Conservation (phyloP, 2,888 invertebrate genomes). For the Stenchaetothrips biformis region DNA sequence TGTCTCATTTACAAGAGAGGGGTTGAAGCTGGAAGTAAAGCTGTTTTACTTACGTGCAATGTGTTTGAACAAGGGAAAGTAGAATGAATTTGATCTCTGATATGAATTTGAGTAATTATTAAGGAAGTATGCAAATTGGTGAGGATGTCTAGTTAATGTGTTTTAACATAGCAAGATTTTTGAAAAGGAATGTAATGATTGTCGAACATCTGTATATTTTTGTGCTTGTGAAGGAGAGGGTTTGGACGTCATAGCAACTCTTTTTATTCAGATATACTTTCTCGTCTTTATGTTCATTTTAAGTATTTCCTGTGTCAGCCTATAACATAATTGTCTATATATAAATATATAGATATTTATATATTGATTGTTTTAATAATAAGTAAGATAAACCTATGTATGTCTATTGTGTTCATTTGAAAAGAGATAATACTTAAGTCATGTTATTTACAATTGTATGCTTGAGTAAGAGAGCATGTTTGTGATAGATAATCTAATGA, state of each 20-base stretch:
- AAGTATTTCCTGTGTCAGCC: slow-evolving; percentile 24
- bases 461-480: slow-evolving; percentile 16
- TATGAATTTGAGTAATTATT: not conserved
- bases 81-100: slow-evolving; percentile 7
- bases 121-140: slow-evolving; percentile 5
- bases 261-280: slow-evolving; percentile 7
- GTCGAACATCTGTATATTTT: not conserved
- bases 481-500: slow-evolving; percentile 17
- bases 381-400: slow-evolving; percentile 25
- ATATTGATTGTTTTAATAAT: slow-evolving; percentile 22
- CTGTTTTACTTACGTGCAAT: not conserved
- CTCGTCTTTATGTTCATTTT: slow-evolving; percentile 13
- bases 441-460: slow-evolving; percentile 17
- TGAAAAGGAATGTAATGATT: not conserved
- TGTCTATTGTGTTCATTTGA: slow-evolving; percentile 23
- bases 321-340: slow-evolving; percentile 18
- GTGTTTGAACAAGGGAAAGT: slow-evolving; percentile 14
- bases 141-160: not conserved
- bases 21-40: not conserved
- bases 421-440: slow-evolving; percentile 14
- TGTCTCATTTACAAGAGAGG: not conserved
- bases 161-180: not conserved
- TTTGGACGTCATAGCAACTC: not conserved
- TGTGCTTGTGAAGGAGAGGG: not conserved
- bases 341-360: slow-evolving; percentile 22